Percentiles rank a stretch among this genome's conserved stretches.
Conservation (phyloP, 1,140 invertebrate genomes). For the Pinna nobilis region DNA sequence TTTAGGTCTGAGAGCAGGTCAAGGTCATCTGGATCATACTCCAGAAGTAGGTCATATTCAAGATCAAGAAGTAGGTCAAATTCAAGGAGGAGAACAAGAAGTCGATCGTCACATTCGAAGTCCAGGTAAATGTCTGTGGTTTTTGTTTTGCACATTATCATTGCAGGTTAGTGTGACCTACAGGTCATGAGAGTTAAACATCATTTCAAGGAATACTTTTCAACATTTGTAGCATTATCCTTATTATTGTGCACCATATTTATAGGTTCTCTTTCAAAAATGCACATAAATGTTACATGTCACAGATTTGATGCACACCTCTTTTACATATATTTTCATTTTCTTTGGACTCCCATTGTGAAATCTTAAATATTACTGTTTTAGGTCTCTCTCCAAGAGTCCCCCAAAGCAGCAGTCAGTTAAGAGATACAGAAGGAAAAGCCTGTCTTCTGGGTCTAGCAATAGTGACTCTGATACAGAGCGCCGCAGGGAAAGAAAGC, state of each 20-base stretch:
- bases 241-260: too few species aligned
- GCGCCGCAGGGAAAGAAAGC: not conserved
- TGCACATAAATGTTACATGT: too few species aligned
- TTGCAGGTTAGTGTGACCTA: too few species aligned
- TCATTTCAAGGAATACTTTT: too few species aligned
- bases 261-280: too few species aligned
- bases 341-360: not conserved
- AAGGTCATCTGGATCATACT: conserved; percentile 55
- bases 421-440: conserved; percentile 70
- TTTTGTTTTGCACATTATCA: too few species aligned
- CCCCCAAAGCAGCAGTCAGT: conserved; percentile 50
- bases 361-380: conserved; percentile 4
- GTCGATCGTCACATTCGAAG: conserved; percentile 53
- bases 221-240: too few species aligned
- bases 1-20: too few species aligned
- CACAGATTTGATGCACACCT: too few species aligned
- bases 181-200: too few species aligned
- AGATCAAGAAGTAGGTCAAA: conserved; percentile 71
- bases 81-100: conserved; percentile 62
- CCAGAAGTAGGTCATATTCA: conserved; percentile 65
- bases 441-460: conserved; percentile 62
- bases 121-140: conserved; percentile 11
- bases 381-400: conserved; percentile 54
- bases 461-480: conserved; percentile 33
- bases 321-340: not conserved